Evolutionary conservation across 1,140 invertebrate species (phyloP).

Genomic region (Drosophila melanica): DNA sequence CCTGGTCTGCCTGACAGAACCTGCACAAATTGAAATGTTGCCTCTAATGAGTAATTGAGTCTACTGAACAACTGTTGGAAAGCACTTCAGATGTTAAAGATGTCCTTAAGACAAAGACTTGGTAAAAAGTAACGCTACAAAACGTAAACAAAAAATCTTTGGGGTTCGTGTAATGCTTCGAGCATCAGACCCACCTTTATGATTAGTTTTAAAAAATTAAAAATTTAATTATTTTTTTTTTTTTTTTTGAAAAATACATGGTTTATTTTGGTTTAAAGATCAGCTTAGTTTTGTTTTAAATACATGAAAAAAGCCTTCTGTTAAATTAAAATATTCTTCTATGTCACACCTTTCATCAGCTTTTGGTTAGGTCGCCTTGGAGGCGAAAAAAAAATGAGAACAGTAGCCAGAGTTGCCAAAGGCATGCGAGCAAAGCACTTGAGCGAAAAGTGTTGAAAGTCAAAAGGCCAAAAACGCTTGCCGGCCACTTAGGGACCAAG

Average conservation of each 20-base stretch:
- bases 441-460: slow-evolving; percentile 33
- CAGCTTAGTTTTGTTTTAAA: no score
- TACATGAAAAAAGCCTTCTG: no score
- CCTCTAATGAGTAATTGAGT: slow-evolving; percentile 30
- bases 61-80: background rate
- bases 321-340: background rate
- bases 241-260: no score
- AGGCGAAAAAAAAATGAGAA: background rate
- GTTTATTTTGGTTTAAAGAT: no score
- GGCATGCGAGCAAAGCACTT: slow-evolving; percentile 23
- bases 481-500: slow-evolving; percentile 33
- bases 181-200: no score
- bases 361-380: background rate
- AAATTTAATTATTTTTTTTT: no score
- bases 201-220: no score
- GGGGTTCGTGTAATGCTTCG: no score
- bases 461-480: slow-evolving; percentile 24
- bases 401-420: slow-evolving; percentile 10
- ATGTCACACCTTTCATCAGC: background rate
- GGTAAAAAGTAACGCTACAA: background rate
- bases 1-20: slow-evolving; percentile 4
- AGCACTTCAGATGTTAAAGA: background rate
- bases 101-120: no score
- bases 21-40: slow-evolving; percentile 64
- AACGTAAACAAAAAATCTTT: background rate